Conservation (phyloP, 2,113 vertebrate genomes). For the Merops nubicus region DNA sequence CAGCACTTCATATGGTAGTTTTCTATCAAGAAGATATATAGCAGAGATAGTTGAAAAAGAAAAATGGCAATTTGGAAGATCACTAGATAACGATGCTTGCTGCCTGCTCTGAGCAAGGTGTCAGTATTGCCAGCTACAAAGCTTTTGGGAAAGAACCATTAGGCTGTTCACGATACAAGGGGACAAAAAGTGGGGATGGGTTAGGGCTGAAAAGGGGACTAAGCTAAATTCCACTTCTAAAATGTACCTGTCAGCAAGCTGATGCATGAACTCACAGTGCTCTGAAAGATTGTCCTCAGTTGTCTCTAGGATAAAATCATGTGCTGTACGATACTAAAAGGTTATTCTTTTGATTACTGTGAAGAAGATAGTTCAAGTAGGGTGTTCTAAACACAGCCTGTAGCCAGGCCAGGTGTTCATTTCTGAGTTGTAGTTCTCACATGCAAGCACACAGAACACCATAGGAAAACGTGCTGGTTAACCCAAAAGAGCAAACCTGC, state of each 20-base stretch:
- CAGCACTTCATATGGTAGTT: conserved; percentile 28
- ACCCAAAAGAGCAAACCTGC: no score
- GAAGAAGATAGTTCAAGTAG: background rate
- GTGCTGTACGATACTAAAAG: background rate
- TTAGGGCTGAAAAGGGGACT: background rate
- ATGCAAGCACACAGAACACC: background rate
- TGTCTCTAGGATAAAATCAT: background rate
- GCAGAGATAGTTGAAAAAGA: background rate
- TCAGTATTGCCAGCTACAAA: background rate
- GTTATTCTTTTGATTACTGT: background rate
- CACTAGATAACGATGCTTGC: background rate
- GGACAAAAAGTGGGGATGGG: background rate
- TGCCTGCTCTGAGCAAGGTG: background rate
- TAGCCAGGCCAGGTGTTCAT: background rate
- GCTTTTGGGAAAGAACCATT: background rate
- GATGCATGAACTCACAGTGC: background rate
- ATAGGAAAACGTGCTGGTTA: background rate
- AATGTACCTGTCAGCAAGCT: background rate
- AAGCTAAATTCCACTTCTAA: background rate
- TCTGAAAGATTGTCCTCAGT: fast-evolving
- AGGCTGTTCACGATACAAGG: background rate
- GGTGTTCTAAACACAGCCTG: background rate
- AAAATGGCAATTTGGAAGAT: conserved; percentile 43
- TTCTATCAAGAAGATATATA: conserved; percentile 22
- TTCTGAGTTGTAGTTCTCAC: background rate